These are phyloP conservation scores for Magallana angulata DNA, from an alignment of 1,140 invertebrate species.

Conservation along the genomic window DNA sequence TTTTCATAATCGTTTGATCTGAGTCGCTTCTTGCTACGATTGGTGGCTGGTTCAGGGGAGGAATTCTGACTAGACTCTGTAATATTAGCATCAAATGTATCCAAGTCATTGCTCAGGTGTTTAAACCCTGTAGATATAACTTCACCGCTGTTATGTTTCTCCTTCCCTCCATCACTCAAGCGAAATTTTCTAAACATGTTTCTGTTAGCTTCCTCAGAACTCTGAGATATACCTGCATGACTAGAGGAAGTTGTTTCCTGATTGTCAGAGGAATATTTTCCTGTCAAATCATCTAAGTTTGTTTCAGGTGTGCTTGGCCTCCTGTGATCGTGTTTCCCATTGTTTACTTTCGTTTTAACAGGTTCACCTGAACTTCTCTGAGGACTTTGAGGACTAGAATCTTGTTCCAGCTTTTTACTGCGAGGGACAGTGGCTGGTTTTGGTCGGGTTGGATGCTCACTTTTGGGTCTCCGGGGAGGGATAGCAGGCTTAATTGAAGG, in stretches of 20 bases:
- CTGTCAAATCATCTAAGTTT: slow-evolving; percentile 19
- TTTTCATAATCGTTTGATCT: slow-evolving; percentile 21
- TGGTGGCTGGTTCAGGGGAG: not conserved
- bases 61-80: slow-evolving; percentile 8
- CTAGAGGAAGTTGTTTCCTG: not conserved
- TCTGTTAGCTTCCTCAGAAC: not conserved
- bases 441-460: not conserved
- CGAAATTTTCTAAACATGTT: slow-evolving; percentile 32
- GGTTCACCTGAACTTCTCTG: slow-evolving; percentile 36
- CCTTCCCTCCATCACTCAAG: slow-evolving; percentile 17
- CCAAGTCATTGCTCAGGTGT: slow-evolving; percentile 11
- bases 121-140: slow-evolving; percentile 21
- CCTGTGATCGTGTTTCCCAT: not conserved
- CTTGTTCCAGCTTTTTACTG: not conserved
- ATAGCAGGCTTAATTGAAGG: slow-evolving; percentile 20
- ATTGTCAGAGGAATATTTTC: slow-evolving; percentile 25
- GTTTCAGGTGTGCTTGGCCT: slow-evolving; percentile 12
- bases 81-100: not conserved
- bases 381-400: not conserved
- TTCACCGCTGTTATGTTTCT: not conserved
- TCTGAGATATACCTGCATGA: not conserved
- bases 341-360: not conserved
- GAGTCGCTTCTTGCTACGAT: not conserved
- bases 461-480: slow-evolving; percentile 18
- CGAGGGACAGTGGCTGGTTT: slow-evolving; percentile 10